Evolutionary conservation across 1,140 invertebrate genomes (phyloP), one percentile per base, ranked within the genome.

Genomic region (Tigriopus japonicus): DNA sequence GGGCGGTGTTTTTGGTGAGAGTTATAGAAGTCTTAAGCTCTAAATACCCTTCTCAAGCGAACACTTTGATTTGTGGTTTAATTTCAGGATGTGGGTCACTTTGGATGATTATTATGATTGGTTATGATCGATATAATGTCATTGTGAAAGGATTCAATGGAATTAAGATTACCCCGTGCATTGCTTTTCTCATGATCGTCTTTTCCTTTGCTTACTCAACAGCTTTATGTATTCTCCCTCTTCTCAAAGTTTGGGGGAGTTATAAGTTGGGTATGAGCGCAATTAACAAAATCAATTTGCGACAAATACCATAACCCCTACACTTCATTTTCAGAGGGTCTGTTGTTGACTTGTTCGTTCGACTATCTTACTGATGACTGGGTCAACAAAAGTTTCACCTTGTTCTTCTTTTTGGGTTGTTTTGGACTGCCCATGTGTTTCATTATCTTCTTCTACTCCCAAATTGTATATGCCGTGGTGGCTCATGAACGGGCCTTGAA

Each of bases 401-500:
- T 64, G 35, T 55, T 65, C 52, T 62, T 63, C 49, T 67, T 62
- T 63, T 35, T 35, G 28, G 28, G 28, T 5, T 35, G 28, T 35
- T 68, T 58, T 19, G 42, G 63, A 42, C 12, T 68, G 13, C 67
- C 67, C 0, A 45, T 68, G 10, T 14, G 56, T 13, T 17, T 62
- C 19, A 68, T 68, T 35, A 35, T 73, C 21, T 69, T 69, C 63
- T 73, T 68, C 59, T 77, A 77, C 66, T 67, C 66, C 53, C 66
- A 69, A 64, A 76, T 76, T 62, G 68, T 75, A 15, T 64, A 66
- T 23, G 71, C 75, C 14, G 72, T 77, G 21, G 67, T 66, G 10
- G 65, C 68, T 15, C 75, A 77, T 65, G 73, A 75, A 62, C 68
- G 69, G 51, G 70, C 74, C 61, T 70, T 77, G 66, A 62, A 68